A percentile compares a stretch with the other conserved stretches of the same genome.
phyloP scores from a whole-genome alignment of 2,797 vertebrate species.

The Sebastes taczanowskii region DNA sequence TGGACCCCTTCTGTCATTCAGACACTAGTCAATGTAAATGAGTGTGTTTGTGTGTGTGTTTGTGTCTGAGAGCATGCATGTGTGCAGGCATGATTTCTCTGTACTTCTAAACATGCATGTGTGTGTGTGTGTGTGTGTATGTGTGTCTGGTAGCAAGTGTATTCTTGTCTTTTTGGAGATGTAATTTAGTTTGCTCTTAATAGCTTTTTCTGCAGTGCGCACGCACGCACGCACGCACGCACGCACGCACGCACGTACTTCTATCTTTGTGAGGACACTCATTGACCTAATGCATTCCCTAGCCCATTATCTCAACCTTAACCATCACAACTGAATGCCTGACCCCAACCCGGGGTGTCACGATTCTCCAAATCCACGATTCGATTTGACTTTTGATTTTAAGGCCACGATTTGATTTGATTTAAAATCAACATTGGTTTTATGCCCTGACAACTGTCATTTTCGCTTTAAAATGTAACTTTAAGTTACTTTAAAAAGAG shows the following conservation, averaged over 20 bases:
- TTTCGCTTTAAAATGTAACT: too few relatives aligned
- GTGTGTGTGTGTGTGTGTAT: background rate
- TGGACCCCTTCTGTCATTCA: slow-evolving; percentile 67
- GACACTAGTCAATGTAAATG: slow-evolving; percentile 53
- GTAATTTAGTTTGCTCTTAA: slow-evolving; percentile 47
- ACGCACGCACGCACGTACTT: background rate
- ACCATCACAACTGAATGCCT: too few relatives aligned
- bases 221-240: background rate
- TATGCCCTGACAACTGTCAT: too few relatives aligned
- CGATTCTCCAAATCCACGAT: too few relatives aligned
- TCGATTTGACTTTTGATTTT: too few relatives aligned
- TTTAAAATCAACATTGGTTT: too few relatives aligned
- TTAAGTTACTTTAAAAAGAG: too few relatives aligned
- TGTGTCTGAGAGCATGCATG: background rate
- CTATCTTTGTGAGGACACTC: too few relatives aligned
- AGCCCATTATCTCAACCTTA: accelerated
- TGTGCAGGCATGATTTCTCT: background rate
- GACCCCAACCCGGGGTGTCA: too few relatives aligned
- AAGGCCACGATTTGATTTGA: too few relatives aligned
- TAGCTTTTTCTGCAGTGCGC: slow-evolving; percentile 25
- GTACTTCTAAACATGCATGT: background rate
- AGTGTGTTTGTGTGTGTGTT: slow-evolving; percentile 5
- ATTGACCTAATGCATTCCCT: too few relatives aligned
- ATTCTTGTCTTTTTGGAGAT: slow-evolving; percentile 50
- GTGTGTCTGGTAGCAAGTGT: background rate